phyloP scores from a whole-genome alignment of 1,140 invertebrate genomes.

The Rhizoglyphus robini region DNA sequence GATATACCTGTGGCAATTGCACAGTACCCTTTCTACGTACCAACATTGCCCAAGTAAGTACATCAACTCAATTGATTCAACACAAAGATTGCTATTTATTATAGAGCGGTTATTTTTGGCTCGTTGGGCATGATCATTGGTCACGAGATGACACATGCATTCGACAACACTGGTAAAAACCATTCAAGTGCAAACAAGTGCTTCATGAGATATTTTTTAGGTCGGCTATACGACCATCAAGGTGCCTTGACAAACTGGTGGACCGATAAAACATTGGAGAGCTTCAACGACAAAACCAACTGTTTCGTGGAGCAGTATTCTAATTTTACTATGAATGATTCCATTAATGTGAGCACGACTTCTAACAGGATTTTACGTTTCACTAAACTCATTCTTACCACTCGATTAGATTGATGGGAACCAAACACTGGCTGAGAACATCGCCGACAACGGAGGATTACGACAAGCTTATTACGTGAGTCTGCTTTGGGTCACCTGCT shows the following conservation, averaged over 20 bases:
- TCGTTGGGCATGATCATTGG: conserved; percentile 29
- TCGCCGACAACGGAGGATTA: conserved; percentile 44
- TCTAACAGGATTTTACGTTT: too few species aligned
- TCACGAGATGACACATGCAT: conserved; percentile 37
- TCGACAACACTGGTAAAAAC: conserved; percentile 42
- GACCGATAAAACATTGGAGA: conserved; percentile 53
- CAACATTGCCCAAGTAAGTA: conserved; percentile 49
- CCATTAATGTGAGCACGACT: too few species aligned
- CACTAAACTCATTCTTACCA: too few species aligned
- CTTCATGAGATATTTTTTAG: conserved; percentile 6
- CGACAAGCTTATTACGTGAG: conserved; percentile 37
- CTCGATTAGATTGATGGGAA: conserved; percentile 43
- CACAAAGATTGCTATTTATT: not conserved
- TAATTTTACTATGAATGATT: conserved; percentile 45
- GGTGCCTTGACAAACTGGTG: conserved; percentile 80
- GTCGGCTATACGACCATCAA: conserved; percentile 64
- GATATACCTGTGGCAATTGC: conserved; percentile 54
- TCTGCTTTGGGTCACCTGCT: not conserved
- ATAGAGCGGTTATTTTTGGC: conserved; percentile 45
- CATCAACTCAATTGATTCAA: not conserved
- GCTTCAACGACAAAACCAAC: conserved; percentile 54
- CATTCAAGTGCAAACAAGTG: not conserved
- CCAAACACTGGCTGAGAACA: conserved; percentile 37
- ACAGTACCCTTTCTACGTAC: conserved; percentile 69
- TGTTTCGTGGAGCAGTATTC: conserved; percentile 83